Evolutionary conservation across 2,797 vertebrate genomes (phyloP).

Genomic region (Cephalopachus bancanus): DNA sequence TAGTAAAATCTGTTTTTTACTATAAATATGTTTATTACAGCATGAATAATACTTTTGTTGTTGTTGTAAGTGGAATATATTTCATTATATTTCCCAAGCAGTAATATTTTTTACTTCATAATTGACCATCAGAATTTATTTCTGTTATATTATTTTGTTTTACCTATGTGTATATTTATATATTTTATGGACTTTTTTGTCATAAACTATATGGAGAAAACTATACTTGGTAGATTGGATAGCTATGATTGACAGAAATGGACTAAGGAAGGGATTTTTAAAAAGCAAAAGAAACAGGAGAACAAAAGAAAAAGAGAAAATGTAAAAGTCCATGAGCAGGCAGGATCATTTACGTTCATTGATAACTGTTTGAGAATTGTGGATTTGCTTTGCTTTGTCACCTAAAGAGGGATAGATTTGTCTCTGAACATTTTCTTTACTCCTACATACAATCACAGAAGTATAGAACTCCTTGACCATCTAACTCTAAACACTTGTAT

Average conservation of each 20-base stretch:
- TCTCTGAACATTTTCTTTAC: background rate
- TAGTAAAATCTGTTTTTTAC: slow-evolving; percentile 3
- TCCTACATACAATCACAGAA: background rate
- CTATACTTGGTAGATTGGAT: background rate
- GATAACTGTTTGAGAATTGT: background rate
- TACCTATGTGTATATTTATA: background rate
- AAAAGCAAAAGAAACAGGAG: background rate
- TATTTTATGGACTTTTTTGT: slow-evolving; percentile 11
- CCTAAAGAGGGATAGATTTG: background rate
- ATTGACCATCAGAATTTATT: slow-evolving; percentile 18
- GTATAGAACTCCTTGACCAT: background rate
- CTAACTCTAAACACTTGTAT: background rate
- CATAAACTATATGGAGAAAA: background rate
- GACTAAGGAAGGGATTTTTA: background rate
- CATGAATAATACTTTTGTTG: background rate
- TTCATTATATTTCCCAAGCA: slow-evolving; percentile 21
- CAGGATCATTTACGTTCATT: background rate
- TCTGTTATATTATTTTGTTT: slow-evolving; percentile 8
- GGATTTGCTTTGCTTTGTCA: background rate
- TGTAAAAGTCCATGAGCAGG: background rate
- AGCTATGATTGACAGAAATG: background rate
- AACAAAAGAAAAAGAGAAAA: background rate
- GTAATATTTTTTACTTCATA: slow-evolving; percentile 15
- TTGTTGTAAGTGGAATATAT: background rate
- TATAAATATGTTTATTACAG: background rate